Evolutionary conservation across 2,113 vertebrate genomes (phyloP).

Genomic region (Chaetorhynchus papuensis): DNA sequence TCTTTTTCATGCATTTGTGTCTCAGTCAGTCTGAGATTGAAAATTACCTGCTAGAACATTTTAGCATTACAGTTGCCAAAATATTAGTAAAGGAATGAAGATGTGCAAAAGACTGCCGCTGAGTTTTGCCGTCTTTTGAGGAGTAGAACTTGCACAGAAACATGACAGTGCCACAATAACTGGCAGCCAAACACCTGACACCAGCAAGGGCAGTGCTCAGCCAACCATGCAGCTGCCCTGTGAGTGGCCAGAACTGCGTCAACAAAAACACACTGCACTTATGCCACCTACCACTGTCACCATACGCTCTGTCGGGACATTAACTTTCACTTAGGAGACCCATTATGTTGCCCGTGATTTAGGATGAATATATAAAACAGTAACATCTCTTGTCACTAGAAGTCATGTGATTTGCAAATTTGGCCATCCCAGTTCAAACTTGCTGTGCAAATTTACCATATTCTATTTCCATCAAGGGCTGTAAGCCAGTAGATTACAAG

Average conservation of each 20-base stretch:
- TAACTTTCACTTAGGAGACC: not conserved
- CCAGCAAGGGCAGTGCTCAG: not conserved
- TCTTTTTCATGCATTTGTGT: not conserved
- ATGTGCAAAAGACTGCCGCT: not conserved
- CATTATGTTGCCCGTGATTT: not conserved
- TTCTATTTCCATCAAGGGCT: not conserved
- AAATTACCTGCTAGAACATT: not conserved
- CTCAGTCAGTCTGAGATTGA: not conserved
- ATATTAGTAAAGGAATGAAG: not conserved
- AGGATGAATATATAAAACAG: not conserved
- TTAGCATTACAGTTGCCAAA: not conserved
- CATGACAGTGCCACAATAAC: not conserved
- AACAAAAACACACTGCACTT: not conserved
- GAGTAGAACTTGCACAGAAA: not conserved
- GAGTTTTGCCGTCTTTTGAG: not conserved
- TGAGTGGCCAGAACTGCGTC: not conserved
- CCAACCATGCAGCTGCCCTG: not conserved
- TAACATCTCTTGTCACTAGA: not conserved
- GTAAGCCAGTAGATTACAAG: not conserved
- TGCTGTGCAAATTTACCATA: not conserved
- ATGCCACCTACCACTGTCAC: not conserved
- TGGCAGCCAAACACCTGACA: not conserved
- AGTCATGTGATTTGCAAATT: not conserved
- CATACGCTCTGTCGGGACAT: accelerated
- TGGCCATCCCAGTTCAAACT: not conserved